These are phyloP conservation scores for Garra rufa DNA, from an alignment of 2,113 vertebrate species.

Conservation along the genomic window DNA sequence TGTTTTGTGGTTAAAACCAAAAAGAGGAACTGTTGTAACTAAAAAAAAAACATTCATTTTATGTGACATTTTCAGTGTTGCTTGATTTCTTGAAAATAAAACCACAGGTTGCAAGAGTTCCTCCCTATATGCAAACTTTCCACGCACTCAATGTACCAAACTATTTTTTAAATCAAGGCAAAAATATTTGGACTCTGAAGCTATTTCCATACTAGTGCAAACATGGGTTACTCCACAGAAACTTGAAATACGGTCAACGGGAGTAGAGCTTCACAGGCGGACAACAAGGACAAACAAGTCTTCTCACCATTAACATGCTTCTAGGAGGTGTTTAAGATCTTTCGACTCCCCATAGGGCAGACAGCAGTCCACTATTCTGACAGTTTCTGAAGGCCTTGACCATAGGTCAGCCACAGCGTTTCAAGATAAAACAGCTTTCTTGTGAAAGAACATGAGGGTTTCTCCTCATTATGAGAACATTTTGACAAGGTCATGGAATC, in stretches of 20 bases:
- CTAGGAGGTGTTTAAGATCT: conserved; percentile 9
- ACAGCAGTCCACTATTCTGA: neutral
- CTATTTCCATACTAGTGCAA: conserved; percentile 9
- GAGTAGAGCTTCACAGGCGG: neutral
- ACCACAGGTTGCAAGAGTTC: neutral
- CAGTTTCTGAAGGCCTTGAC: neutral
- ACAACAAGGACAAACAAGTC: neutral
- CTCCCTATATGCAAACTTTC: conserved; percentile 4
- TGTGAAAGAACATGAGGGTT: neutral
- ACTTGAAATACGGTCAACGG: neutral
- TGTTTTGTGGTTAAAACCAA: neutral
- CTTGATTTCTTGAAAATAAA: conserved; percentile 19
- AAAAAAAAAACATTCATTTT: neutral
- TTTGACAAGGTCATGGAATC: neutral
- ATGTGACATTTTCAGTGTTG: conserved; percentile 6
- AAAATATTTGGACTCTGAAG: conserved; percentile 23
- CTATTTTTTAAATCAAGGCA: neutral
- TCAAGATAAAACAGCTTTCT: neutral
- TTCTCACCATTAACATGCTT: conserved; percentile 23
- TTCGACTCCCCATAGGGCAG: neutral
- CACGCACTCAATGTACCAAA: neutral
- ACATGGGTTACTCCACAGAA: conserved; percentile 1
- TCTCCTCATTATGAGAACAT: neutral
- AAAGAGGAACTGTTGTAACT: neutral
- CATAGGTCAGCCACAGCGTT: neutral